Percentiles rank a stretch among this genome's conserved stretches.
These are phyloP conservation scores for Clamator glandarius DNA, from an alignment of 2,797 vertebrate species.

Conservation along the genomic window DNA sequence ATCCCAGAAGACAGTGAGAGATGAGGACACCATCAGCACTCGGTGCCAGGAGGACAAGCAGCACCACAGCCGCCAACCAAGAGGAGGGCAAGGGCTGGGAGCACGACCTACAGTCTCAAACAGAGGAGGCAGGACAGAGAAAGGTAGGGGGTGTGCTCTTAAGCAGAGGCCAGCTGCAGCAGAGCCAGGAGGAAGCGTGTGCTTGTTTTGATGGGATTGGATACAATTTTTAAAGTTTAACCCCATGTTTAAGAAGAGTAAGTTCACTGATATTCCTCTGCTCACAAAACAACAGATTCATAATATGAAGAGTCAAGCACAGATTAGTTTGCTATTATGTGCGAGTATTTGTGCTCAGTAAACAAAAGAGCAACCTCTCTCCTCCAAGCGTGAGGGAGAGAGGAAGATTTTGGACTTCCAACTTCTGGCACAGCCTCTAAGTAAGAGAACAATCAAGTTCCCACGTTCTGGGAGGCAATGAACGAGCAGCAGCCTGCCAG, in stretches of 20 bases:
- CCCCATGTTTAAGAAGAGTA: background rate
- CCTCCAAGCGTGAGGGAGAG: background rate
- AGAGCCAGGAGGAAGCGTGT: background rate
- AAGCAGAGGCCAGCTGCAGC: conserved; percentile 34
- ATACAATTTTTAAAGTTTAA: background rate
- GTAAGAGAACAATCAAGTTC: conserved; percentile 28
- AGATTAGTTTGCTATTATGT: background rate
- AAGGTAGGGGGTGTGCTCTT: conserved; percentile 20
- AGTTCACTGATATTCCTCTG: background rate
- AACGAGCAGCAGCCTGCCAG: background rate
- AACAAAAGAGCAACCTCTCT: background rate
- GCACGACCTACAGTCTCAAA: background rate
- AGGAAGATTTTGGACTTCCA: background rate
- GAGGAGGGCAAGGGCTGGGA: background rate
- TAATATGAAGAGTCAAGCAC: background rate
- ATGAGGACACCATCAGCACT: conserved; percentile 38
- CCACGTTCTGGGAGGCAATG: background rate
- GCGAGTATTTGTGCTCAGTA: background rate
- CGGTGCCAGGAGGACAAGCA: background rate
- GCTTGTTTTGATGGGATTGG: background rate
- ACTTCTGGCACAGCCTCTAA: conserved; percentile 37
- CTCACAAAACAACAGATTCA: background rate
- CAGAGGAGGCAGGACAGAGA: background rate
- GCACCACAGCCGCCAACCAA: background rate
- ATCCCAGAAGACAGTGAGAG: conserved; percentile 64